Percentiles rank a stretch among this genome's conserved stretches.
Evolutionary conservation across 1,140 invertebrate species (phyloP).

Genomic region (Neodiprion fabricii): DNA sequence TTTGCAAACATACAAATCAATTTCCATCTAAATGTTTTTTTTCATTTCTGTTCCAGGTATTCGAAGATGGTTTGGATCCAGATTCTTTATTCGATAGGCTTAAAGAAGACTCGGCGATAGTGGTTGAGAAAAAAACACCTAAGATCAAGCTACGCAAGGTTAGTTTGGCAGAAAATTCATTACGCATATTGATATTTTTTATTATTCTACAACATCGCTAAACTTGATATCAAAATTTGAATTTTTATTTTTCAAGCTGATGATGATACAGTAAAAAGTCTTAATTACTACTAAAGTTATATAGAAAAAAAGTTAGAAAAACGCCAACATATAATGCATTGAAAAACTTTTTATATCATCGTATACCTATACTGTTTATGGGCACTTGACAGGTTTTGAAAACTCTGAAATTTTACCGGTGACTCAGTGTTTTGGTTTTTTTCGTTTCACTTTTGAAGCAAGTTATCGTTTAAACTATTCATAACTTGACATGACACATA

Average conservation of each 20-base stretch:
- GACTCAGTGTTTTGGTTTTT: no score
- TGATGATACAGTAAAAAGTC: no score
- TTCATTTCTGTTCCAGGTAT: slow-evolving; percentile 43
- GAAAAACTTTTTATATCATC: no score
- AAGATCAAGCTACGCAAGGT: slow-evolving; percentile 62
- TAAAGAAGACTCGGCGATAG: slow-evolving; percentile 61
- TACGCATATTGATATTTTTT: neutral
- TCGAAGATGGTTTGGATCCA: slow-evolving; percentile 62
- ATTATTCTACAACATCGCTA: neutral
- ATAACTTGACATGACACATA: no score
- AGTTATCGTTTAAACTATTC: no score
- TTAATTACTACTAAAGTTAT: no score
- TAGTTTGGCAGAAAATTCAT: slow-evolving; percentile 24
- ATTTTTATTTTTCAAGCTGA: neutral
- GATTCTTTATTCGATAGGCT: slow-evolving; percentile 77
- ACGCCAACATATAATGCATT: no score
- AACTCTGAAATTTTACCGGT: no score
- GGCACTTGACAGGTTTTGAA: no score
- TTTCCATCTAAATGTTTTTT: neutral
- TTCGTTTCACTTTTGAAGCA: no score
- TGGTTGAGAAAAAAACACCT: slow-evolving; percentile 59
- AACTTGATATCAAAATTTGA: neutral
- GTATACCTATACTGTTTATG: no score
- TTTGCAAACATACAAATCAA: neutral
- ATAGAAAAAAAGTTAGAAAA: no score